Conservation (phyloP, 2,113 vertebrate genomes). For the Cyanoramphus novaezelandiae region DNA sequence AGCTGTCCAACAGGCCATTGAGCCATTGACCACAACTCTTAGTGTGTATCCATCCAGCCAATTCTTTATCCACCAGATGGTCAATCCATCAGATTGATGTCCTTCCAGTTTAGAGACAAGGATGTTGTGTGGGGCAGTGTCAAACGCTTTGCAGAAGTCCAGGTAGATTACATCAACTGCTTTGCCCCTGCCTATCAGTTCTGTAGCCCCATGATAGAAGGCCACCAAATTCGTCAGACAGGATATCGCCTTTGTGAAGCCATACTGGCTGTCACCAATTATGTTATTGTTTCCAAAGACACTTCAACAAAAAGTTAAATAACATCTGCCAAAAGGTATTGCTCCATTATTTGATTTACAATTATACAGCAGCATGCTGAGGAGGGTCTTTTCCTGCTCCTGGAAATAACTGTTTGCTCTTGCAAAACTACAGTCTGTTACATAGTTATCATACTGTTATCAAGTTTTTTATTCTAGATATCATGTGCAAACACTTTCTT, state of each 20-base stretch:
- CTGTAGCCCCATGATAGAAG: neutral
- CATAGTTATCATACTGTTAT: neutral
- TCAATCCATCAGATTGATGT: neutral
- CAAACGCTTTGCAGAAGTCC: neutral
- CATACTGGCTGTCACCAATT: neutral
- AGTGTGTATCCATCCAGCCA: neutral
- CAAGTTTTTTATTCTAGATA: neutral
- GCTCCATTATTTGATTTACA: neutral
- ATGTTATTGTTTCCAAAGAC: neutral
- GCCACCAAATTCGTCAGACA: too few species aligned
- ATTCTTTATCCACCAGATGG: neutral
- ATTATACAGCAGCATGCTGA: neutral
- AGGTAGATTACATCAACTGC: neutral
- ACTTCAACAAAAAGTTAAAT: neutral
- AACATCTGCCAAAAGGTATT: neutral
- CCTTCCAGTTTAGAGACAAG: neutral
- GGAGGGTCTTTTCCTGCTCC: neutral
- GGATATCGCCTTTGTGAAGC: neutral
- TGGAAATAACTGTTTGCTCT: neutral
- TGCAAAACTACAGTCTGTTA: neutral
- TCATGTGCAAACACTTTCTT: fast-evolving
- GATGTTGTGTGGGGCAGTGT: too few species aligned
- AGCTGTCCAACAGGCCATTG: neutral
- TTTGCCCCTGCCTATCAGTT: neutral
- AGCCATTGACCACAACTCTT: neutral